Percentiles rank a stretch among this genome's conserved stretches.
Conservation (phyloP, 2,797 vertebrate species). For the Melanotaenia maccullochi region DNA sequence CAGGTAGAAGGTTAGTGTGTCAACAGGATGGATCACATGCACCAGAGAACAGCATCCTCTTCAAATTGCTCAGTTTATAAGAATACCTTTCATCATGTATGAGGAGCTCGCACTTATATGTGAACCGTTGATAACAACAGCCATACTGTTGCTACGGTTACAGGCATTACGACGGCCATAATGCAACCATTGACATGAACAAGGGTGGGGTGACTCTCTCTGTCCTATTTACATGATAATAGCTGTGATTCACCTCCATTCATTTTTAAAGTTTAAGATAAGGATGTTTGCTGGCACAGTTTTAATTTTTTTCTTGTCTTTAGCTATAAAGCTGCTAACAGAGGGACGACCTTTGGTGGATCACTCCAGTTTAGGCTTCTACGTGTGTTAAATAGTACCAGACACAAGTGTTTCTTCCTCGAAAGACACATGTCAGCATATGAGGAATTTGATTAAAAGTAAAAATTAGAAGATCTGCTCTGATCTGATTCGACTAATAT, state of each 20-base stretch:
- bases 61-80: background rate
- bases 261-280: background rate
- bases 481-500: too few relatives aligned
- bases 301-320: background rate
- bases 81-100: background rate
- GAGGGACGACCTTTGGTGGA: background rate
- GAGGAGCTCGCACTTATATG: background rate
- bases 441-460: too few relatives aligned
- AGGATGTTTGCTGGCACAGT: conserved; percentile 2
- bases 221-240: background rate
- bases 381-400: too few relatives aligned
- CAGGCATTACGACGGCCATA: background rate
- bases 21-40: conserved; percentile 5
- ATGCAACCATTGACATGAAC: background rate
- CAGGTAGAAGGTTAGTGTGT: conserved; percentile 54
- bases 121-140: background rate
- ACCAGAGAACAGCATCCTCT: background rate
- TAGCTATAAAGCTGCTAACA: background rate
- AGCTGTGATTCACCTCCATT: background rate
- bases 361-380: too few relatives aligned
- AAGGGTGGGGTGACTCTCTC: background rate
- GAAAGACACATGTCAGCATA: too few relatives aligned
- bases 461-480: too few relatives aligned
- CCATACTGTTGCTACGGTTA: background rate
- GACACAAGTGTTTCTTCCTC: too few relatives aligned